Evolutionary conservation across 2,113 vertebrate genomes (phyloP).

Genomic region (Gadus macrocephalus): DNA sequence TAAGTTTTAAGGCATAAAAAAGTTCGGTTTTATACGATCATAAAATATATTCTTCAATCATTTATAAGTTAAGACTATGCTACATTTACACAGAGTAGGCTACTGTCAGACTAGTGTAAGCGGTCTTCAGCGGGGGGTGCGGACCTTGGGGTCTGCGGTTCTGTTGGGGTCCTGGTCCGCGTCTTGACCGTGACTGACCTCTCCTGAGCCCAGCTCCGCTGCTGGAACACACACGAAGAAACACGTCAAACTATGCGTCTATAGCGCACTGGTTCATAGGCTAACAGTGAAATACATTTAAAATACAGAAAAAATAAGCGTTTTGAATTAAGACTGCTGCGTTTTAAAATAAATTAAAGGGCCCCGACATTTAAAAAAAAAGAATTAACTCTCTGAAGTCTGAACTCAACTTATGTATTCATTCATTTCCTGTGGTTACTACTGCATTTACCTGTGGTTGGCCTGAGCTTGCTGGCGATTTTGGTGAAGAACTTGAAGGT

Average conservation of each 20-base stretch:
- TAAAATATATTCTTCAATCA: conserved; percentile 70
- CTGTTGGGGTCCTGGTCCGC: conserved; percentile 64
- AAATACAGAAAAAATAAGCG: not conserved
- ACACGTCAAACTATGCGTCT: not conserved
- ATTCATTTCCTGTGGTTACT: no score
- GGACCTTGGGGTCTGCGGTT: conserved; percentile 74
- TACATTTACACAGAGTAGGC: conserved; percentile 64
- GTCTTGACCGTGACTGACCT: conserved; percentile 70
- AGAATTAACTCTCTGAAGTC: no score
- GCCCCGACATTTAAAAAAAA: no score
- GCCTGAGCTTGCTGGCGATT: conserved; percentile 71
- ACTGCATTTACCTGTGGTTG: conserved; percentile 1
- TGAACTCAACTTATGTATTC: no score
- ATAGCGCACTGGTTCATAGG: not conserved
- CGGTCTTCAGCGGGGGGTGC: conserved; percentile 87
- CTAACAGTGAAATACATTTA: not conserved
- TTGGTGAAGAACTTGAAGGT: conserved; percentile 86
- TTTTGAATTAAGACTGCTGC: not conserved
- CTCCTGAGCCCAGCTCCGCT: conserved; percentile 84
- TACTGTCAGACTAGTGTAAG: conserved; percentile 20
- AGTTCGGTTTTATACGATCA: conserved; percentile 52
- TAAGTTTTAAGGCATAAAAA: conserved; percentile 48
- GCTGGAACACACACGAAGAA: conserved; percentile 41
- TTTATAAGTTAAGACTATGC: conserved; percentile 74
- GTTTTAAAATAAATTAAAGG: not conserved